Percentiles rank a stretch among this genome's conserved stretches.
These are phyloP conservation scores for Mellivora capensis DNA, from an alignment of 2,113 vertebrate genomes.

Conservation along the genomic window DNA sequence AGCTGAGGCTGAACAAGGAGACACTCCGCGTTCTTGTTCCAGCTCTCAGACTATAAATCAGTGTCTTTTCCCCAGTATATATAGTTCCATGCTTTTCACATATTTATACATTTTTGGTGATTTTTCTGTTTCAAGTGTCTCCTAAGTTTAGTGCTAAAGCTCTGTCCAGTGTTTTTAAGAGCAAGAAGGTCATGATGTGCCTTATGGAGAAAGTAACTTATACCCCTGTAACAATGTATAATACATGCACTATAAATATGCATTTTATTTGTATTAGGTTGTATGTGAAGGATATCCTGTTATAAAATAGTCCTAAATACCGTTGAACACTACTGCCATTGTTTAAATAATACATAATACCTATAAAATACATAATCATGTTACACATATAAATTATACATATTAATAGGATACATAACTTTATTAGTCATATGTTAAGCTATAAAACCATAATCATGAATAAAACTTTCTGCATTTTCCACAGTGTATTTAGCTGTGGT, in stretches of 20 bases:
- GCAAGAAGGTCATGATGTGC: background rate
- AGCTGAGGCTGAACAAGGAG: background rate
- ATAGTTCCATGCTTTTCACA: no score
- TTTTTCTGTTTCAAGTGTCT: background rate
- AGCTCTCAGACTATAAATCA: background rate
- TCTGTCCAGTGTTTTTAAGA: background rate
- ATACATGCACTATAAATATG: no score
- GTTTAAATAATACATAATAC: background rate
- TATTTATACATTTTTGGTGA: background rate
- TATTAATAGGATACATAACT: background rate
- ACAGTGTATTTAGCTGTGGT: background rate
- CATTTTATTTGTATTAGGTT: background rate
- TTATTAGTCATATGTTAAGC: background rate
- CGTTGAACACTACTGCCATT: background rate
- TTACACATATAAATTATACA: background rate
- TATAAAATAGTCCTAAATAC: background rate
- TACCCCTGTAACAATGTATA: background rate
- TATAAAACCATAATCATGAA: background rate
- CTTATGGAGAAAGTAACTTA: background rate
- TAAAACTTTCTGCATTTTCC: background rate
- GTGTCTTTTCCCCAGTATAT: accelerated
- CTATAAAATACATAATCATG: background rate
- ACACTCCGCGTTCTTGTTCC: background rate
- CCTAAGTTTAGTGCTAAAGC: no score
- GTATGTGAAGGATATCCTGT: background rate